Conservation (phyloP, 2,113 vertebrate genomes). For the Bufo gargarizans region DNA sequence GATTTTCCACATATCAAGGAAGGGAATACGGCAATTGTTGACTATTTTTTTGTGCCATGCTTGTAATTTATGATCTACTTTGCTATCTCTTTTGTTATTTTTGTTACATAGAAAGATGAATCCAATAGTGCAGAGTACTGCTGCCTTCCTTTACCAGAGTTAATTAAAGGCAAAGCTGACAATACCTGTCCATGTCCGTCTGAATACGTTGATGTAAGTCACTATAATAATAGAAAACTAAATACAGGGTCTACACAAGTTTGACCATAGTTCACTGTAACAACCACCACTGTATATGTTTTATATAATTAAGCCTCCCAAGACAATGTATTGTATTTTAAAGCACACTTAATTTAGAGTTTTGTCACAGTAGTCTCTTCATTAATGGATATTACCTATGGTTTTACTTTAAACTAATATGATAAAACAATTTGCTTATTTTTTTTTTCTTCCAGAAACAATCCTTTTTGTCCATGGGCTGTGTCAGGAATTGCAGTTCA, state of each 20-base stretch:
- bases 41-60: background rate
- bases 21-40: background rate
- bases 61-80: background rate
- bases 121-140: constrained; percentile 69
- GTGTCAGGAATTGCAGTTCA: no score
- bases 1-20: background rate
- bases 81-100: background rate
- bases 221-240: background rate
- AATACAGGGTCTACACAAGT: no score
- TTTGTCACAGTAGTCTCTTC: no score
- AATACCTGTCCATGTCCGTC: constrained; percentile 78
- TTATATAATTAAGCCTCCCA: background rate
- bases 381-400: no score
- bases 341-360: no score
- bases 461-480: no score
- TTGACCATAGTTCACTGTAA: background rate
- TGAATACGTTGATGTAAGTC: constrained; percentile 78
- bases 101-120: constrained; percentile 70
- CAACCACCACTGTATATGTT: background rate
- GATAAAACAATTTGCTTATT: background rate
- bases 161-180: constrained; percentile 79
- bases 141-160: constrained; percentile 76
- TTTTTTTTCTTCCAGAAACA: no score
- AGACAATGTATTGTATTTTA: background rate
- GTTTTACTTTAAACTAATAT: no score